Base-by-base conservation (phyloP, 2,113 vertebrate species). In the Potamarius usumacintae region DNA sequence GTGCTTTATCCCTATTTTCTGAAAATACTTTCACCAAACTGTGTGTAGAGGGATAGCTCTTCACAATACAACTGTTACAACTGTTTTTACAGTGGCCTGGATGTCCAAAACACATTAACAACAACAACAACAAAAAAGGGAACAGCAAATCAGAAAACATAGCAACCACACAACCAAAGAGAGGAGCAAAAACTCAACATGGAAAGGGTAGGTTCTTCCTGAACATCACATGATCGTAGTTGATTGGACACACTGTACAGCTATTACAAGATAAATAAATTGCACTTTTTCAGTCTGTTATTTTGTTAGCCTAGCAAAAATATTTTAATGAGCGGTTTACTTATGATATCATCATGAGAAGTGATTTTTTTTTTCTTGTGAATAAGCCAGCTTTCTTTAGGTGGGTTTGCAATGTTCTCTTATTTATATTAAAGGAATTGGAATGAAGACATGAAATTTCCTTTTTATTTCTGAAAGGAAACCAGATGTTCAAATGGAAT, bases 1-100 rank as follows among this genome's bases (percentile, higher is more conserved):
- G 82, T 67, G 50, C 50, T 89, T 88, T 71, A 74, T 72, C 50
- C 85, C 20, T 76, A 34, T 72, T 60, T 69, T 55, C 27, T 78
- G 50, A 87, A 84, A 65, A 62, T 53, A 22, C 50, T 78, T 77
- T 85, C 57, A 20, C 25, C 27, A 72, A 48, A 72, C 7, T 48
- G 9, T 72, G 34, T 72, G 30, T 7, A 18, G 34, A 48, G 22
- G 71, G 20, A 69, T 1, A 42, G 42, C 42, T 42, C 42, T 42
- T 42, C 42, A 42, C 42, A 42, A 42, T 42, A 42, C 42, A 42
- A 42, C 34, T 42, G 34, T 42, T 42, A 42, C 34, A 42, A 42
- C 42, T 42, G 60, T 22, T 63, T 63, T 63, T 63, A 27, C 7
- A 3, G 65, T 67, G n/a, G 65, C 60, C 60, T 62, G 18, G 7